A percentile compares a stretch with the other conserved stretches of the same genome.
Conservation (phyloP, 2,797 vertebrate species). For the Hephaestus fuliginosus region DNA sequence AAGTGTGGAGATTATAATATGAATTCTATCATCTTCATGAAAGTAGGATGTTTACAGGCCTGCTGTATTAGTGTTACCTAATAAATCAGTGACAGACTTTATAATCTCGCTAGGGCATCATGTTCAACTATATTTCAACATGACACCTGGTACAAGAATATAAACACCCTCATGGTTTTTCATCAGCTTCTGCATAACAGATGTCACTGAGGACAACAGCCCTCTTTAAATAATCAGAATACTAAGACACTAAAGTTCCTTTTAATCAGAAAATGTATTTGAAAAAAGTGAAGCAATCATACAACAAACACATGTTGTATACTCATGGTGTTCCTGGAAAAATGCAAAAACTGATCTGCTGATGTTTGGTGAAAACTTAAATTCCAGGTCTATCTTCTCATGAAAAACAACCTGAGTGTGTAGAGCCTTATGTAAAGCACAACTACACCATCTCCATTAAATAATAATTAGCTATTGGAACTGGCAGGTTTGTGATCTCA, state of each 20-base stretch:
- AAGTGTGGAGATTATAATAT: background rate
- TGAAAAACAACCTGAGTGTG: too few species aligned
- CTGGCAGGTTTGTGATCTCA: background rate
- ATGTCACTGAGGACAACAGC: background rate
- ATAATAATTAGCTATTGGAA: background rate
- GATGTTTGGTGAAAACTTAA: background rate
- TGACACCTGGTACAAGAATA: background rate
- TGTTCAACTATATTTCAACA: background rate
- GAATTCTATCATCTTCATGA: background rate
- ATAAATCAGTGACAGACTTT: background rate
- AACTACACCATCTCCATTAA: too few species aligned
- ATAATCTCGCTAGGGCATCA: background rate
- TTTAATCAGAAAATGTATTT: background rate
- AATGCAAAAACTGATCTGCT: background rate
- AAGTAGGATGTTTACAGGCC: background rate
- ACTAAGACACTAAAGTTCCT: background rate
- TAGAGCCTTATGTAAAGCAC: background rate
- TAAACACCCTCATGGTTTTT: background rate
- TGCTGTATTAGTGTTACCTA: background rate
- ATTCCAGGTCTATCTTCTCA: background rate
- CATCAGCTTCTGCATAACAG: background rate
- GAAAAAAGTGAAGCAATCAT: background rate
- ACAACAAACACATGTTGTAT: background rate
- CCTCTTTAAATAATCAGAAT: background rate
- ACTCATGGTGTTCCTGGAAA: background rate